phyloP scores from a whole-genome alignment of 2,113 vertebrate genomes.

The Tylochromis polylepis region DNA sequence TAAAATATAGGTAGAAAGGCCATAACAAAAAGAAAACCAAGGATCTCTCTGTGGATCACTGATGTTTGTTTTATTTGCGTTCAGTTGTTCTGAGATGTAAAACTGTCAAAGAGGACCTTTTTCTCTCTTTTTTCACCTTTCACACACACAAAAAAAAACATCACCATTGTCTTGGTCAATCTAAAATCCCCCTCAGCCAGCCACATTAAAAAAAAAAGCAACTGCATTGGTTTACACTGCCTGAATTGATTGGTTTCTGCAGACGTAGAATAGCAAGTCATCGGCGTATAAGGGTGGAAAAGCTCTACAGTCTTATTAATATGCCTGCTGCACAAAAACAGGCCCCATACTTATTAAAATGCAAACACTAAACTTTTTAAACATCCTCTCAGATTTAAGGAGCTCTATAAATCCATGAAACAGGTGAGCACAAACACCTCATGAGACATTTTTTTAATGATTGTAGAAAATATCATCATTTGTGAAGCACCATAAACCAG shows the following conservation, averaged over 20 bases:
- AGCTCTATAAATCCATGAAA: background rate
- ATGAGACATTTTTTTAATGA: background rate
- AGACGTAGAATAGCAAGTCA: background rate
- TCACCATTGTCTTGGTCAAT: background rate
- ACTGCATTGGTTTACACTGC: background rate
- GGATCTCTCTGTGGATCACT: constrained; percentile 58
- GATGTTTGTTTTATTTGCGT: constrained; percentile 29
- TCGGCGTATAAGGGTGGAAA: background rate
- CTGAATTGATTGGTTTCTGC: background rate
- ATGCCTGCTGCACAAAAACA: background rate
- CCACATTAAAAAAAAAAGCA: background rate
- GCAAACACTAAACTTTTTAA: background rate
- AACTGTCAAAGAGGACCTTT: constrained; percentile 35
- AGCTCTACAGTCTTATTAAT: background rate
- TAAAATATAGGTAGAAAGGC: constrained; percentile 71
- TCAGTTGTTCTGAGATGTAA: constrained; percentile 12
- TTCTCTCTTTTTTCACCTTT: constrained; percentile 10
- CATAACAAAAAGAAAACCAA: constrained; percentile 70
- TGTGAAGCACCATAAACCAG: background rate
- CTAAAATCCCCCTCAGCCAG: background rate
- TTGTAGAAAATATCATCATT: background rate
- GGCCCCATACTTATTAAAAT: background rate
- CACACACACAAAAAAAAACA: background rate
- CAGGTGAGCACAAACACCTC: background rate
- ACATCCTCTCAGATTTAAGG: background rate